Evolutionary conservation across 1,140 invertebrate species (phyloP).

Genomic region (Scylla paramamosain): DNA sequence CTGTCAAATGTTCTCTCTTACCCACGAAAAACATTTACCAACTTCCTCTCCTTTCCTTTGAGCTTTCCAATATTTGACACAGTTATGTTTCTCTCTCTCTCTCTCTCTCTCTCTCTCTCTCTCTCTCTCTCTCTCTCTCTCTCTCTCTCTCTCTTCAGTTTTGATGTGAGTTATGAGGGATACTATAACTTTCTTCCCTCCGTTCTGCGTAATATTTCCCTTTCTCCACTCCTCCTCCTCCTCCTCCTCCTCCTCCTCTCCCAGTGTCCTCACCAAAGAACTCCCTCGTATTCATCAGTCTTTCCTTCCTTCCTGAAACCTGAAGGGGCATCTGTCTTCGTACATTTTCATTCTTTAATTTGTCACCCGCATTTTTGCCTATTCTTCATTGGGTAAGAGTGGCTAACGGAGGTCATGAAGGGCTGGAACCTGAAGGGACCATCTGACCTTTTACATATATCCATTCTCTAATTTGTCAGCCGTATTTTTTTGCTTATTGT

Average conservation of each 20-base stretch:
- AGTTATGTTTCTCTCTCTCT: conserved; percentile 16
- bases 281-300: background rate
- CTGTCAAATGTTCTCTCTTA: background rate
- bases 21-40: background rate
- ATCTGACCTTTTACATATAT: too few species aligned
- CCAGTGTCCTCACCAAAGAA: background rate
- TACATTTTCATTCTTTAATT: background rate
- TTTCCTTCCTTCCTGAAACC: background rate
- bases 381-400: background rate
- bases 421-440: too few species aligned
- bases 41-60: background rate
- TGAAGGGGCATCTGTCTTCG: background rate
- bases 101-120: conserved; percentile 20
- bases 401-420: background rate
- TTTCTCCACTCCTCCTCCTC: background rate
- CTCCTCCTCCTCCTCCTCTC: too few species aligned
- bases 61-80: background rate
- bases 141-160: background rate
- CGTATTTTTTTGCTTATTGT: too few species aligned
- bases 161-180: background rate
- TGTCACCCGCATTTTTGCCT: background rate
- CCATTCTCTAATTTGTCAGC: too few species aligned
- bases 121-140: conserved; percentile 6
- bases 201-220: background rate
- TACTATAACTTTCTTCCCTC: background rate